Conservation (phyloP, 1,140 invertebrate genomes). For the Steinernema feltiae region DNA sequence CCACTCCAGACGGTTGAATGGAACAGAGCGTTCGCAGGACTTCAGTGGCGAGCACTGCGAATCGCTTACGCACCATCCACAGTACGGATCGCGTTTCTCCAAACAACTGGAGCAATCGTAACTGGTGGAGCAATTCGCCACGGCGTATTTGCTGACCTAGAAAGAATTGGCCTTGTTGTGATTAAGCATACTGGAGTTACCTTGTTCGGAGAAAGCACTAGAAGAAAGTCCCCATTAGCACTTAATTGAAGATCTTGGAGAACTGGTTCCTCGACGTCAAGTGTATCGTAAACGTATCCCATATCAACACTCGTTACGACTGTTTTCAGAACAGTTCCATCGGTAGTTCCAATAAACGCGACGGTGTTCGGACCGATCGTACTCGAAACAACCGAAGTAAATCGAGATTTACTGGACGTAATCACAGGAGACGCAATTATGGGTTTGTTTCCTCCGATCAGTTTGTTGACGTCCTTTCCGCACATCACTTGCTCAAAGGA, state of each 20-base stretch:
- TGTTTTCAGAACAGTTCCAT: conserved; percentile 45
- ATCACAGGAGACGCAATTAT: conserved; percentile 38
- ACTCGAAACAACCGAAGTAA: conserved; percentile 42
- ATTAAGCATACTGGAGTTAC: conserved; percentile 40
- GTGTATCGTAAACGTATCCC: conserved; percentile 24
- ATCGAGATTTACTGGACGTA: conserved; percentile 35
- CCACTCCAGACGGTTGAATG: conserved; percentile 31
- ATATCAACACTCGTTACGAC: conserved; percentile 10
- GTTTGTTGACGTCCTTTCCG: conserved; percentile 49
- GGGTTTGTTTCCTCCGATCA: conserved; percentile 47
- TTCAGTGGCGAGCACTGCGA: conserved; percentile 29
- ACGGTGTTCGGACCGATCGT: conserved; percentile 50
- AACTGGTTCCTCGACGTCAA: conserved; percentile 31
- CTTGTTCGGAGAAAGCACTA: conserved; percentile 32
- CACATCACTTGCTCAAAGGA: conserved; percentile 38
- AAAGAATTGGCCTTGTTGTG: conserved; percentile 27
- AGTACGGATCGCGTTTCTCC: conserved; percentile 50
- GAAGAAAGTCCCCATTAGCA: conserved; percentile 30
- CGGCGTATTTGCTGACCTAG: conserved; percentile 46
- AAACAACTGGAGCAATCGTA: conserved; percentile 46
- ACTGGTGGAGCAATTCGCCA: conserved; percentile 39
- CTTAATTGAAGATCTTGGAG: conserved; percentile 35
- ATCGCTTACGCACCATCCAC: conserved; percentile 50
- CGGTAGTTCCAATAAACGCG: conserved; percentile 53
- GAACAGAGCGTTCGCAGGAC: conserved; percentile 30